These are phyloP conservation scores for Drosophila gunungcola DNA, from an alignment of 1,140 invertebrate species.

Conservation along the genomic window DNA sequence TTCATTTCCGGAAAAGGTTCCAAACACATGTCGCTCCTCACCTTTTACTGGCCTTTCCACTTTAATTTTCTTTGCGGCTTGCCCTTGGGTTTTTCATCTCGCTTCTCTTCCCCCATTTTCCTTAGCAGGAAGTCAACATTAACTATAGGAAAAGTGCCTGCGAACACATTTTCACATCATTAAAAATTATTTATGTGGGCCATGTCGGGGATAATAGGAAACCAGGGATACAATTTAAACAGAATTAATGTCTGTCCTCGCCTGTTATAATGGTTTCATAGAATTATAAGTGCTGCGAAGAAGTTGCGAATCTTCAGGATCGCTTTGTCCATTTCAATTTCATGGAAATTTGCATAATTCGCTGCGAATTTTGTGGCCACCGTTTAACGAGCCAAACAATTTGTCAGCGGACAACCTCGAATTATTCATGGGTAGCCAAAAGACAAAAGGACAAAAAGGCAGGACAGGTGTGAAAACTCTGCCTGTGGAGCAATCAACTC, in stretches of 20 bases:
- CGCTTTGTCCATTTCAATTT: constrained; percentile 1
- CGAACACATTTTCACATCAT: constrained; percentile 60
- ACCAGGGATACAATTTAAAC: constrained; percentile 47
- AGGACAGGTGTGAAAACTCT: constrained; percentile 21
- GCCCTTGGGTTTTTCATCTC: constrained; percentile 18
- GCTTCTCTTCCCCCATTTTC: constrained; percentile 1
- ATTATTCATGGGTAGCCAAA: constrained; percentile 44
- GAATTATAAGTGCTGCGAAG: constrained; percentile 12
- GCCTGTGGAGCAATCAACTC: constrained; percentile 44
- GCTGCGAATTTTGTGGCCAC: constrained; percentile 36
- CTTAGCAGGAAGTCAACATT: constrained; percentile 32
- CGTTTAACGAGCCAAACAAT: constrained; percentile 61
- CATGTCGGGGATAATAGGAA: constrained; percentile 38
- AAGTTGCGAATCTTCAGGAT: constrained; percentile 13
- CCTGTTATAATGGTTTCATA: background rate
- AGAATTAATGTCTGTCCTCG: constrained; percentile 44
- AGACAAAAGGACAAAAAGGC: constrained; percentile 1
- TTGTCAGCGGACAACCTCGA: constrained; percentile 44
- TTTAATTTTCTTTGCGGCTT: constrained; percentile 38
- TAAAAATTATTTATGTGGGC: constrained; percentile 67
- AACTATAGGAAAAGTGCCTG: constrained; percentile 50
- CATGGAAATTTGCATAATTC: constrained; percentile 54
- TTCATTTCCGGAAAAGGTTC: constrained; percentile 32
- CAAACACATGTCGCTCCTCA: constrained; percentile 29
- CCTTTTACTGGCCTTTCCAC: constrained; percentile 24